A percentile compares a stretch with the other conserved stretches of the same genome.
These are phyloP conservation scores for Takifugu bimaculatus DNA, from an alignment of 2,113 vertebrate species.

Conservation along the genomic window DNA sequence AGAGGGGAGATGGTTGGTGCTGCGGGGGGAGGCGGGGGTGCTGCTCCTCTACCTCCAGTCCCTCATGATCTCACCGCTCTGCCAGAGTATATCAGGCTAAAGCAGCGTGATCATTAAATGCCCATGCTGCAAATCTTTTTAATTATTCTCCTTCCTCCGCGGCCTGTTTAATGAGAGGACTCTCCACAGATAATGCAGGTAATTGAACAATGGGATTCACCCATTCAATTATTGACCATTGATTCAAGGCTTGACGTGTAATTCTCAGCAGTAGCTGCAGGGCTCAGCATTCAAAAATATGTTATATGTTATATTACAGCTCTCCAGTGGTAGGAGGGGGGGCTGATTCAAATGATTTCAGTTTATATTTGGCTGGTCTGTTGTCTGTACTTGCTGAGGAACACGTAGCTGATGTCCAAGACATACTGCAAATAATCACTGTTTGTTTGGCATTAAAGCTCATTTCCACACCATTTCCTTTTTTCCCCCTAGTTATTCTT, in stretches of 20 bases:
- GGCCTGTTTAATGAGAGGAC: constrained; percentile 71
- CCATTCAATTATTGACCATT: constrained; percentile 76
- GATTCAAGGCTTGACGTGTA: constrained; percentile 63
- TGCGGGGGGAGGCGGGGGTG: constrained; percentile 19
- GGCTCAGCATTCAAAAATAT: constrained; percentile 17
- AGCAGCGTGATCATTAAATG: constrained; percentile 70
- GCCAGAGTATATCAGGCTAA: constrained; percentile 67
- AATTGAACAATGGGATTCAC: constrained; percentile 75
- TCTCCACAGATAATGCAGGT: constrained; percentile 73
- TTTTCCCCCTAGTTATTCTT: no score
- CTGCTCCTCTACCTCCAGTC: constrained; percentile 45
- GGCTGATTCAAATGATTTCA: no score
- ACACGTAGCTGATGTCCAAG: no score
- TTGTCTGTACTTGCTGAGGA: no score
- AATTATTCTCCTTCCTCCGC: constrained; percentile 69
- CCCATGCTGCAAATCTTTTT: constrained; percentile 71
- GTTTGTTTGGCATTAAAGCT: no score
- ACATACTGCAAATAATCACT: no score
- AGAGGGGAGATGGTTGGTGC: constrained; percentile 31
- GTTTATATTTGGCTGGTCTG: no score
- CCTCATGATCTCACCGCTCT: constrained; percentile 63
- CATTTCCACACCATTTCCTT: no score
- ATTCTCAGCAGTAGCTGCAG: constrained; percentile 43
- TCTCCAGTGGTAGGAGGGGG: no score
- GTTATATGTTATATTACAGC: neutral